These are phyloP conservation scores for Artibeus lituratus DNA, from an alignment of 2,797 vertebrate genomes.

Conservation along the genomic window DNA sequence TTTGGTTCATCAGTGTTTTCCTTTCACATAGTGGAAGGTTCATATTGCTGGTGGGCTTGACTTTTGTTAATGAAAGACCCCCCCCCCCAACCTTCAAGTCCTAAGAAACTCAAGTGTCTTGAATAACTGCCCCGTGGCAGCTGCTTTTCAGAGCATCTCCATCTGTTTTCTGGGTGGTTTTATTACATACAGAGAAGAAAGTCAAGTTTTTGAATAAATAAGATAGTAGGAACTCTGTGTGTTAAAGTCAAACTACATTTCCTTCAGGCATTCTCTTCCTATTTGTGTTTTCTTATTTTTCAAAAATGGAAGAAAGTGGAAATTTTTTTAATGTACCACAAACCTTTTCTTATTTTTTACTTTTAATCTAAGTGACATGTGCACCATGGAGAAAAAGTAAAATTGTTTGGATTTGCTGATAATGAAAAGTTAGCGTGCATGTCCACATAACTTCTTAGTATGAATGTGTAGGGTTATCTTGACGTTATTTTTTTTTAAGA, in stretches of 20 bases:
- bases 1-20: background rate
- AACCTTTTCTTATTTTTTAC: background rate
- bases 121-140: background rate
- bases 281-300: background rate
- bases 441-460: background rate
- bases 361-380: background rate
- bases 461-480: background rate
- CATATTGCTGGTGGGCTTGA: slow-evolving; percentile 16
- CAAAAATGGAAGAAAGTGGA: background rate
- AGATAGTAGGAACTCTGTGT: background rate
- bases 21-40: slow-evolving; percentile 23
- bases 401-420: background rate
- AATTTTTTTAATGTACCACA: background rate
- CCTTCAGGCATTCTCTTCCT: background rate
- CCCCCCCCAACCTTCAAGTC: background rate
- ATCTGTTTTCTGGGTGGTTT: background rate
- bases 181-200: slow-evolving; percentile 1
- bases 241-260: background rate
- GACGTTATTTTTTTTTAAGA: too few relatives aligned
- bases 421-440: background rate
- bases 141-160: background rate
- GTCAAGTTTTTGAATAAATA: slow-evolving; percentile 23
- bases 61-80: background rate
- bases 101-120: background rate
- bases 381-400: background rate